Base-by-base conservation (phyloP, 1,140 invertebrate genomes). In the Nebria ingens region DNA sequence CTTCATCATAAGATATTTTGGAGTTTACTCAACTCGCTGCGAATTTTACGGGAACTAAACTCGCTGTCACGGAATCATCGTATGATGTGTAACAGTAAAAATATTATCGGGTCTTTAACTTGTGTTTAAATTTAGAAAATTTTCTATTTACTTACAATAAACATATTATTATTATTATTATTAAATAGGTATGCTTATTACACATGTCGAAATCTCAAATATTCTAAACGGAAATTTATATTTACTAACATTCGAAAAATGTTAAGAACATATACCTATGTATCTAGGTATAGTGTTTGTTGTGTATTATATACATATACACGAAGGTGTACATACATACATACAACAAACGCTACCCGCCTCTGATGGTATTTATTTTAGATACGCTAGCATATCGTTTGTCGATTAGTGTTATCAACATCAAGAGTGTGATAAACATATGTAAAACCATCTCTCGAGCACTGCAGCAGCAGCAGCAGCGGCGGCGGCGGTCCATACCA, bases 371-470 rank as follows among this genome's bases (percentile, higher is more conserved):
- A 45, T 45, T 45, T 45, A 17, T 17, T 45, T 17, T 45, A 45
- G 40, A 45, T 45, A 45, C 3, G 6, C 40, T 9, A 4, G 15
- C 25, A n/a, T 34, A 34, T 34, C 25, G 25, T 34, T 45, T 4
- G 40, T 45, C 15, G 40, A 45, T 45, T 45, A 11, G 40, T 45
- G 40, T 45, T 45, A 45, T 45, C 40, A 45, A 17, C 25, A 66
- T 66, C 64, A n/a, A n/a, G 58, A 25, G 29, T 54, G 53, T 57
- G 61, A 66, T 64, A 66, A 66, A 66, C 65, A 65, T 60, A 66
- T 66, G 64, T 66, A 66, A 66, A 66, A 64, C 62, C 64, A 29
- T 6, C n/a, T n/a, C n/a, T n/a, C n/a, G n/a, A n/a, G n/a, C n/a
- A n/a, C n/a, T n/a, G n/a, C n/a, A n/a, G n/a, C n/a, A n/a, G n/a